Conservation (phyloP, 2,797 vertebrate species). For the Spizella passerina region DNA sequence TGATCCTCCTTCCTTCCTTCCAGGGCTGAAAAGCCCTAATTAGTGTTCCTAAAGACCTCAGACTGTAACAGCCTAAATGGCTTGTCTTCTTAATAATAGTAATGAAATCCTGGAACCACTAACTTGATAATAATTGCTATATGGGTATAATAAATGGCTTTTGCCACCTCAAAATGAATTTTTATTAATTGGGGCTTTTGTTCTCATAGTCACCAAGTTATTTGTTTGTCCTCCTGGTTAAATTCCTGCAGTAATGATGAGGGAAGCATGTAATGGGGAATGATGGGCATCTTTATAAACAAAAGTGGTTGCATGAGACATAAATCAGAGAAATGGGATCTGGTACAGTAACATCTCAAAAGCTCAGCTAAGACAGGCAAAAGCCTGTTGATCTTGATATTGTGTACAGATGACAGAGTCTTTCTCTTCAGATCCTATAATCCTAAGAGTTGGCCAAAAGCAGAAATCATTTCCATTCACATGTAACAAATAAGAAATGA, state of each 20-base stretch:
- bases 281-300: background rate
- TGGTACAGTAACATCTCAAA: background rate
- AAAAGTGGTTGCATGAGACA: background rate
- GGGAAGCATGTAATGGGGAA: background rate
- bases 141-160: constrained; percentile 33
- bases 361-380: background rate
- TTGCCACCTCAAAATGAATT: constrained; percentile 24
- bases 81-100: constrained; percentile 13
- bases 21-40: constrained; percentile 1
- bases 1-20: background rate
- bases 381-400: background rate
- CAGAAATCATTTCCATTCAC: background rate
- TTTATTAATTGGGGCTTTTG: constrained; percentile 14
- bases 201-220: background rate
- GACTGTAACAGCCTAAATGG: background rate
- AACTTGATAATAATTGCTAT: constrained; percentile 9
- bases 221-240: constrained; percentile 22
- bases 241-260: background rate
- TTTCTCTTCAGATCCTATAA: background rate
- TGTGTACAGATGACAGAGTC: background rate
- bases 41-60: background rate
- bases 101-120: constrained; percentile 6
- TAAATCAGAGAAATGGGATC: background rate
- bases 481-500: background rate
- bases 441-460: background rate